A percentile compares a stretch with the other conserved stretches of the same genome.
These are phyloP conservation scores for Trimorus sp. DNA, from an alignment of 2,888 invertebrate genomes.

Conservation along the genomic window DNA sequence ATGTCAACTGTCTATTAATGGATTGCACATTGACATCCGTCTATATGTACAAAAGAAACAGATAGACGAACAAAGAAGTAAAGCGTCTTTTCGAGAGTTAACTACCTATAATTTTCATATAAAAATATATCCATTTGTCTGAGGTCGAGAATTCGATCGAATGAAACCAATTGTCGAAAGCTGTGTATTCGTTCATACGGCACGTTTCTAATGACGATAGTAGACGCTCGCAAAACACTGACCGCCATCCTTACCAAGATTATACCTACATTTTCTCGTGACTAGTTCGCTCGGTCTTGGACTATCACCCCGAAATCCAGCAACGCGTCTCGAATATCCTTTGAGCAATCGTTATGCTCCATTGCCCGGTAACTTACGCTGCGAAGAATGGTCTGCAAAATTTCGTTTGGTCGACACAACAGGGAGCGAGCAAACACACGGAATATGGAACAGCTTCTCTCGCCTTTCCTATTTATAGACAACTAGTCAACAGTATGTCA, in stretches of 20 bases:
- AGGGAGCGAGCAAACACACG: too few relatives aligned
- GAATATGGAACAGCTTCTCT: too few relatives aligned
- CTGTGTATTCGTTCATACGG: conserved; percentile 40
- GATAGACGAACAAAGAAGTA: conserved; percentile 44
- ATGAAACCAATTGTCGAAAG: conserved; percentile 54
- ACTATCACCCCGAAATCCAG: conserved; percentile 56
- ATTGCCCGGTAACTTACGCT: conserved; percentile 28
- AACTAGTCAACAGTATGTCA: too few relatives aligned
- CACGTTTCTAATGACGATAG: conserved; percentile 54
- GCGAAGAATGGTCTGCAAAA: too few relatives aligned
- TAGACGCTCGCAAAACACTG: conserved; percentile 66
- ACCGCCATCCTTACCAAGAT: conserved; percentile 66
- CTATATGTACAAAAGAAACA: conserved; percentile 51
- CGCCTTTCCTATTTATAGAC: too few relatives aligned
- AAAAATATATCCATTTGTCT: conserved; percentile 59
- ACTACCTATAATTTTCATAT: conserved; percentile 53
- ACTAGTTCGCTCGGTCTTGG: conserved; percentile 63
- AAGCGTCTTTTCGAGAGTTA: conserved; percentile 21
- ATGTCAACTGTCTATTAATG: not conserved
- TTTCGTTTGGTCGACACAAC: too few relatives aligned
- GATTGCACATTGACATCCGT: conserved; percentile 26
- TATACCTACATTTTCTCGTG: conserved; percentile 63
- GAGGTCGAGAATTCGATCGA: conserved; percentile 50
- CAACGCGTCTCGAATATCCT: conserved; percentile 23
- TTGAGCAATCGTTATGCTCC: conserved; percentile 25